Percentiles rank a stretch among this genome's conserved stretches.
These are phyloP conservation scores for Samia ricini DNA, from an alignment of 1,140 invertebrate genomes.

Conservation along the genomic window DNA sequence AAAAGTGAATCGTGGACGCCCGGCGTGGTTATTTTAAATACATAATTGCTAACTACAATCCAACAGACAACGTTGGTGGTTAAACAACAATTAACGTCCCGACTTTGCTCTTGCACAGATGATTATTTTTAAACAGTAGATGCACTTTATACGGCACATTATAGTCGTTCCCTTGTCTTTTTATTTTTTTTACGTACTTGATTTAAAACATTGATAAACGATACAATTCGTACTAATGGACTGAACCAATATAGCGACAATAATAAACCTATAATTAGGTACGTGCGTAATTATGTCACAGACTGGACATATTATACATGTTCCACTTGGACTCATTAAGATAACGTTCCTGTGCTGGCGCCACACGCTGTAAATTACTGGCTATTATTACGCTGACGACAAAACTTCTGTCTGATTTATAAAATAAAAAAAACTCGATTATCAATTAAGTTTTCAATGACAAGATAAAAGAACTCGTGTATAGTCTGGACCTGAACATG, in stretches of 20 bases:
- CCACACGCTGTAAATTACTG: constrained; percentile 33
- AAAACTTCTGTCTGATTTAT: constrained; percentile 13
- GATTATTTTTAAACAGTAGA: not conserved
- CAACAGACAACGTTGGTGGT: constrained; percentile 21
- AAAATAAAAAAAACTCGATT: constrained; percentile 16
- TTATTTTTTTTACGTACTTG: no score
- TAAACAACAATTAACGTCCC: constrained; percentile 16
- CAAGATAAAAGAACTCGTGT: no score
- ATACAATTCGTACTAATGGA: not conserved
- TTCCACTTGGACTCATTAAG: constrained; percentile 27
- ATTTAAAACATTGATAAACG: no score
- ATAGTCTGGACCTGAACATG: no score
- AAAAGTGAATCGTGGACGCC: constrained; percentile 3
- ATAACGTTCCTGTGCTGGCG: constrained; percentile 41
- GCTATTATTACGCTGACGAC: constrained; percentile 16
- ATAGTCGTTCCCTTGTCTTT: no score
- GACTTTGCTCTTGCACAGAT: not conserved
- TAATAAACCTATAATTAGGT: not conserved
- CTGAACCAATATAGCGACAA: not conserved
- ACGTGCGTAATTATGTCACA: constrained; percentile 10
- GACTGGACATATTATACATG: constrained; percentile 36
- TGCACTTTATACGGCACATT: no score
- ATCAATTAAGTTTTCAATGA: constrained; percentile 11
- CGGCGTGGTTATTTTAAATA: constrained; percentile 32
- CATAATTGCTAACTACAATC: constrained; percentile 30